Conservation (phyloP, 2,113 vertebrate genomes). For the Chaenocephalus aceratus region DNA sequence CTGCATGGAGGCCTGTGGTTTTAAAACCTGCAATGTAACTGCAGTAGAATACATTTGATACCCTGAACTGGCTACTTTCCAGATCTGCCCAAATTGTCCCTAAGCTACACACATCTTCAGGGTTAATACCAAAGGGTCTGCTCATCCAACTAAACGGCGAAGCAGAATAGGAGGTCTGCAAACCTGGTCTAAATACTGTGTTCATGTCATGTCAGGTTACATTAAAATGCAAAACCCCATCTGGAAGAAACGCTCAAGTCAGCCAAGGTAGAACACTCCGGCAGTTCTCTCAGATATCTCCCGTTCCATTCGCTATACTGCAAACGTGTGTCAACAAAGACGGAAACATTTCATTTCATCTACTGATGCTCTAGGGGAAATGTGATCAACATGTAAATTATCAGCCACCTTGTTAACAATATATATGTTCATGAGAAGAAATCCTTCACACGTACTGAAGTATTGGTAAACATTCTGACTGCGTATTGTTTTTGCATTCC, state of each 20-base stretch:
- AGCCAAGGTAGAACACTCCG: not conserved
- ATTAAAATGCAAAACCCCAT: constrained; percentile 39
- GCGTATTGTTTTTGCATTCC: constrained; percentile 10
- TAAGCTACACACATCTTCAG: constrained; percentile 3
- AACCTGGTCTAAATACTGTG: not conserved
- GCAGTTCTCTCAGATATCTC: constrained; percentile 9
- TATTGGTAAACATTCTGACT: constrained; percentile 2
- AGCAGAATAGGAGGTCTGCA: not conserved
- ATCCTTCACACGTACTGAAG: not conserved
- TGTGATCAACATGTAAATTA: not conserved
- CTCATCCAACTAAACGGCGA: constrained; percentile 2
- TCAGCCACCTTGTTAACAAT: not conserved
- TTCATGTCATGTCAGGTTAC: constrained; percentile 27
- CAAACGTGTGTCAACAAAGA: constrained; percentile 19
- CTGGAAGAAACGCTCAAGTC: constrained; percentile 14
- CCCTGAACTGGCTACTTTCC: not conserved
- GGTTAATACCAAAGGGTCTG: not conserved
- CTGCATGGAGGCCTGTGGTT: not conserved
- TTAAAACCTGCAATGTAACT: not conserved
- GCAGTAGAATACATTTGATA: not conserved
- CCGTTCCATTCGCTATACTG: not conserved
- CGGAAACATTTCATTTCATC: constrained; percentile 16
- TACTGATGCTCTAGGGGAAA: not conserved
- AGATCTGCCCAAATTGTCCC: not conserved
- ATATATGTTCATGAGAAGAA: not conserved